A percentile compares a stretch with the other conserved stretches of the same genome.
These are phyloP conservation scores for Agrenia bidenticulata DNA, from an alignment of 2,888 invertebrate genomes.

Conservation along the genomic window DNA sequence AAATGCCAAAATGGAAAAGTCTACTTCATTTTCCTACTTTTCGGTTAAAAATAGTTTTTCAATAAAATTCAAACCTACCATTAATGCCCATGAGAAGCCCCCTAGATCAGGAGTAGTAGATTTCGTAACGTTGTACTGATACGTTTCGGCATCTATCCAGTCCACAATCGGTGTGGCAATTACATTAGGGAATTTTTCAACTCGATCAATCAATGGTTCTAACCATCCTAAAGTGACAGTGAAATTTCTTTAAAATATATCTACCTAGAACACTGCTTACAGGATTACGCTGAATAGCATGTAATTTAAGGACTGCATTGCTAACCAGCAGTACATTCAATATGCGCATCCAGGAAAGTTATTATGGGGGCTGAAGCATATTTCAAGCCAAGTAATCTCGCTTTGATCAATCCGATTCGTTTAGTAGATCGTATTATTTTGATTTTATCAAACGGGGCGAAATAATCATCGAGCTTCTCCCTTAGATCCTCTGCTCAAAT, in stretches of 20 bases:
- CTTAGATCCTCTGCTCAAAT: conserved; percentile 21
- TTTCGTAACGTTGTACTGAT: conserved; percentile 12
- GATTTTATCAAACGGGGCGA: conserved; percentile 85
- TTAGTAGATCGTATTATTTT: conserved; percentile 84
- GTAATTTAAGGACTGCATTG: too few relatives aligned
- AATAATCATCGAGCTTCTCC: conserved; percentile 86
- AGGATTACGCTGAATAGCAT: too few relatives aligned
- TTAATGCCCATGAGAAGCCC: conserved; percentile 17
- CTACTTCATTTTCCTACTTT: too few relatives aligned
- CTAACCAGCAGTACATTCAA: conserved; percentile 75
- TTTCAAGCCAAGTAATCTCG: conserved; percentile 82
- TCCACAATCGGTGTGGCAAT: conserved; percentile 25
- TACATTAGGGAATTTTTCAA: conserved; percentile 17
- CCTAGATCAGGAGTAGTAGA: conserved; percentile 22
- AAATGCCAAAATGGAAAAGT: background rate
- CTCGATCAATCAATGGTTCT: conserved; percentile 21
- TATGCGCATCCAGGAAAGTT: conserved; percentile 96
- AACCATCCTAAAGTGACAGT: conserved; percentile 26
- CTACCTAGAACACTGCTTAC: background rate
- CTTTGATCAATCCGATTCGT: conserved; percentile 91
- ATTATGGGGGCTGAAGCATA: conserved; percentile 84
- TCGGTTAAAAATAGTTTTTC: background rate
- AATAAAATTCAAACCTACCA: conserved; percentile 5
- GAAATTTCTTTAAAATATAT: background rate
- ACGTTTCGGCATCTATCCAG: conserved; percentile 21